Base-by-base conservation (phyloP, 2,888 invertebrate species). In the Geophilus truncorum region DNA sequence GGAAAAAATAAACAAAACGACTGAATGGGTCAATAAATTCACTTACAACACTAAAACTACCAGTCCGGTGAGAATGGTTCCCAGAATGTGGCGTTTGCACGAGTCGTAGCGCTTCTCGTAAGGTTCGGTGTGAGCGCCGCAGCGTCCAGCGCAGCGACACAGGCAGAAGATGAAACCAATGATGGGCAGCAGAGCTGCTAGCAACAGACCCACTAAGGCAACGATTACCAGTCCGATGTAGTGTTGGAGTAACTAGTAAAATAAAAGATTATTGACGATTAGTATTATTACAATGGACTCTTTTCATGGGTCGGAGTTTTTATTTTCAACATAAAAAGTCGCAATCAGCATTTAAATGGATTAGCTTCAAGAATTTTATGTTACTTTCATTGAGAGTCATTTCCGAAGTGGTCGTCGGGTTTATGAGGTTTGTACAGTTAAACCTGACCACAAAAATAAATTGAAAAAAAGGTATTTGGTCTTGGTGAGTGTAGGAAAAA, bases 131-230 rank as follows among this genome's bases (percentile, higher is more conserved):
- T 62, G 81, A 21, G 78, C 80, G 12, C 81, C 81, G 40, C 82
- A 82, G 18, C 80, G 78, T 12, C 82, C 81, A 75, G 81, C 80
- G 77, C 82, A 82, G 34, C 81, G 82, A 70, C 82, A 82, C 40
- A 81, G 18, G 32, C 82, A 82, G 75, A 82, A 82, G 15, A 80
- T 57, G 25, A 82, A 57, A 7, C 82, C 82, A 23, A 45, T 80
- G 28, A 82, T 62, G n/a, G 82, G 81, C 12, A 82, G 25, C 10
- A 45, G 23, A 10, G 81, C 32, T 21, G 81, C 81, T 3, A 82
- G 78, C 12, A 82, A 36, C 25, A 82, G 23, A 21, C 82, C 82
- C 12, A 82, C 45, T 15, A 28, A 30, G 32, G 78, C 80, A 23
- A 76, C 40, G 10, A 57, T 76, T 34, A 82, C 21, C 75, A 81